Evolutionary conservation across 2,113 vertebrate species (phyloP).

Genomic region (Oryzias celebensis): DNA sequence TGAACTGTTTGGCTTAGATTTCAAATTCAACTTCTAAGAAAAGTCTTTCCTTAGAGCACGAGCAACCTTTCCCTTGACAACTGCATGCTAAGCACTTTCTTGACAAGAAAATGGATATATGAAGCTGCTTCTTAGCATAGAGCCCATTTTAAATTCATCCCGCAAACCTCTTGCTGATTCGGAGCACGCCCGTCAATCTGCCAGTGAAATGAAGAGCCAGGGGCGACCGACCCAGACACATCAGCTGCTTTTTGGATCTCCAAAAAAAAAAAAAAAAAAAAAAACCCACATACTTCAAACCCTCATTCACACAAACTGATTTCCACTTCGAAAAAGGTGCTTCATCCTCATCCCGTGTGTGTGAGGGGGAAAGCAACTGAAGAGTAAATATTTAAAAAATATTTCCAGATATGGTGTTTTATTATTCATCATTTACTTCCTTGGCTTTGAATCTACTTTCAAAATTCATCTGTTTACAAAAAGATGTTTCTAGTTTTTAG

Average conservation of each 20-base stretch:
- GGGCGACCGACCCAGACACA: slow-evolving; percentile 57
- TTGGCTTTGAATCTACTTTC: too few species aligned
- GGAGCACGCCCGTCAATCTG: slow-evolving; percentile 54
- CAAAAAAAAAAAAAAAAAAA: neutral
- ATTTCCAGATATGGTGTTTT: too few species aligned
- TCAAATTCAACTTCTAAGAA: neutral
- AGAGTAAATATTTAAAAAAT: too few species aligned
- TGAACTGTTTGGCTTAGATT: neutral
- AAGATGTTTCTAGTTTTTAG: too few species aligned
- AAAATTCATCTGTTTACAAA: too few species aligned
- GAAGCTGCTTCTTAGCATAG: slow-evolving; percentile 25
- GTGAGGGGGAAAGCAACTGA: too few species aligned
- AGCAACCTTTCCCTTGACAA: slow-evolving; percentile 4
- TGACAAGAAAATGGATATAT: slow-evolving; percentile 18
- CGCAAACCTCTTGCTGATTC: slow-evolving; percentile 30
- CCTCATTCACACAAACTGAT: too few species aligned
- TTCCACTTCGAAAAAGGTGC: too few species aligned
- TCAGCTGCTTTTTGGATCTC: slow-evolving; percentile 47
- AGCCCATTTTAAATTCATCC: slow-evolving; percentile 52
- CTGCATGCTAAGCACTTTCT: slow-evolving; percentile 11
- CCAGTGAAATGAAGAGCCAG: slow-evolving; percentile 63
- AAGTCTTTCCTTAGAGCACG: slow-evolving; percentile 6
- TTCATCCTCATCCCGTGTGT: too few species aligned
- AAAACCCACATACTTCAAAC: too few species aligned
- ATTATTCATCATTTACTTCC: too few species aligned